Evolutionary conservation across 1,140 invertebrate species (phyloP), one percentile per base, ranked within the genome.

Genomic region (Hyles vespertilio): DNA sequence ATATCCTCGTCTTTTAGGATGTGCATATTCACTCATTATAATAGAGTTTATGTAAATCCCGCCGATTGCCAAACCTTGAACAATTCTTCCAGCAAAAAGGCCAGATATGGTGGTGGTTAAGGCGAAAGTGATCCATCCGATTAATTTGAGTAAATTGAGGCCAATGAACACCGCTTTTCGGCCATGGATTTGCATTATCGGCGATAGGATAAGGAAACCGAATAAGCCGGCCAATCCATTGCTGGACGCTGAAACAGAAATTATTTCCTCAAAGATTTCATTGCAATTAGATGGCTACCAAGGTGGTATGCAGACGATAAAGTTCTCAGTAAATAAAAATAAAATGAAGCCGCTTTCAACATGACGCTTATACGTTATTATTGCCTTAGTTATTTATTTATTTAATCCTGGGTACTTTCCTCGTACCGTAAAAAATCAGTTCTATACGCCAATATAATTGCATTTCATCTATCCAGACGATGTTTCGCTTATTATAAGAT

Each of bases 1-100:
- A 10, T 71, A 72, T 2, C 75, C 75, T 55, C 77, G 59, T 49
- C 69, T 57, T 55, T 69, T 65, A 3, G 71, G 67, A 50, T 69
- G 33, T 3, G 57, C 12, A 33, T 67, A 67, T 61, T 67, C 65
- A 8, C 61, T 46, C 3, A 58, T 49, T 5, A 67, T 45, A 32
- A 63, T 56, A 3, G 44, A 22, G 34, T 63, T 61, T 12, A 56
- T 58, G 36, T 61, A 63, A 22, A 67, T 51, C 2, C 51, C 55
- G 3, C 61, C 65, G n/a, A 59, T 44, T 32, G 44, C 10, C 1
- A 63, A 12, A 12, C 65, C 65, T 56, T 63, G 61, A 32, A 63
- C 36, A 22, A 56, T 51, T 46, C 65, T 61, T 0, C 49, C 61
- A 3, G 49, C 40, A 40, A 58, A 60, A 6, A 67, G 33, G 5